Conservation (phyloP, 2,797 vertebrate species). For the Meda fulgida region DNA sequence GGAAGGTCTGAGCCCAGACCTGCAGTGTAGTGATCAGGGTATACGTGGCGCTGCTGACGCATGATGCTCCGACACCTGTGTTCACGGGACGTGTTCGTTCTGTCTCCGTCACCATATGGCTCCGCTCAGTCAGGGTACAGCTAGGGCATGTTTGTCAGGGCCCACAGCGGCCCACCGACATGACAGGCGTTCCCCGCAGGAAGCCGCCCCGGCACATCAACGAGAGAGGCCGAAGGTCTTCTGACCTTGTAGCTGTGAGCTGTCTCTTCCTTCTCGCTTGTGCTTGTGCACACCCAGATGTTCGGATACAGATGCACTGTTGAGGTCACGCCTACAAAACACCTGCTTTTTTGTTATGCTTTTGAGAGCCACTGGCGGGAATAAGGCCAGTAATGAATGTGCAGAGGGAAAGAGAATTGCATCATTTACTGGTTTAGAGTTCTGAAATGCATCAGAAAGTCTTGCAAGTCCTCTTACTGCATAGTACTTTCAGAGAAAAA, state of each 20-base stretch:
- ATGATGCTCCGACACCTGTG: conserved; percentile 46
- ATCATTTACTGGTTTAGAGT: not conserved
- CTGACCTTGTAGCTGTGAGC: conserved; percentile 42
- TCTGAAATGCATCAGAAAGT: not conserved
- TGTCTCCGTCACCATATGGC: conserved; percentile 58
- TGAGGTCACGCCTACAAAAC: conserved; percentile 39
- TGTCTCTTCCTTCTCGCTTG: conserved; percentile 32
- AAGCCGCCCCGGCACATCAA: conserved; percentile 9
- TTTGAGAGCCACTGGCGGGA: conserved; percentile 15
- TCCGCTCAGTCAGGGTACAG: conserved; percentile 46
- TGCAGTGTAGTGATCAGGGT: conserved; percentile 23
- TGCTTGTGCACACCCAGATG: conserved; percentile 46
- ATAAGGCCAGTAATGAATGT: not conserved
- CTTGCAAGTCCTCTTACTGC: not conserved
- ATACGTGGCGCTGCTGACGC: conserved; percentile 4
- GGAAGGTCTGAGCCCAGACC: conserved; percentile 20
- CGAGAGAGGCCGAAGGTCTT: conserved; percentile 10
- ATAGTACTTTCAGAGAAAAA: not conserved
- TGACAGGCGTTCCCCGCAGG: conserved; percentile 29
- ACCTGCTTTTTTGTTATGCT: conserved; percentile 38
- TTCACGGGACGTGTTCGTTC: conserved; percentile 25
- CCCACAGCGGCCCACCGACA: conserved; percentile 36
- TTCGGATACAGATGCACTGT: conserved; percentile 45
- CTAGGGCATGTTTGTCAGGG: conserved; percentile 52
- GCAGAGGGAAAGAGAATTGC: not conserved